Evolutionary conservation across 2,113 vertebrate species (phyloP).

Genomic region (Oreochromis tanganicae): DNA sequence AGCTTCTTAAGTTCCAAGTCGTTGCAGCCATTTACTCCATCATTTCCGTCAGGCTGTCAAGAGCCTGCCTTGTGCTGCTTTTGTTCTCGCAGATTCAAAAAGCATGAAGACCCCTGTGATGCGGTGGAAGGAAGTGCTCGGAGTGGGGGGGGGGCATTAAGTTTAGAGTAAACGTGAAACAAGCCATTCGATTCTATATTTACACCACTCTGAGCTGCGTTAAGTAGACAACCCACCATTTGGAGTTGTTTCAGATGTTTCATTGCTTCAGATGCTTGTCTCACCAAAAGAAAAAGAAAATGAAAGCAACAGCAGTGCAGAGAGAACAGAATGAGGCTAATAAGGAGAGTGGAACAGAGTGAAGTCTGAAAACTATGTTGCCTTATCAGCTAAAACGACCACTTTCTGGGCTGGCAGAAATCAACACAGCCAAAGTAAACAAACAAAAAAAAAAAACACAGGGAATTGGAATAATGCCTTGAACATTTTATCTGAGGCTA

Average conservation of each 20-base stretch:
- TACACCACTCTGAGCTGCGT: background rate
- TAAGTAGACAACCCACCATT: background rate
- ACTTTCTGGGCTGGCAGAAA: background rate
- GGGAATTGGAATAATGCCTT: slow-evolving; percentile 33
- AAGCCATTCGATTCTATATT: slow-evolving; percentile 5
- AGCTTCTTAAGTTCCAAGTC: background rate
- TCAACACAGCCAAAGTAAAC: slow-evolving; percentile 7
- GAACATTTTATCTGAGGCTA: slow-evolving; percentile 40
- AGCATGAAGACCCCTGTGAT: background rate
- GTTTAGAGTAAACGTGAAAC: background rate
- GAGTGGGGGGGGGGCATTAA: background rate
- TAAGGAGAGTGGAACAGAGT: background rate
- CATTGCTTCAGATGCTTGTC: background rate
- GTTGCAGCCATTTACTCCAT: slow-evolving; percentile 4
- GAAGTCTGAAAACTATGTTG: background rate
- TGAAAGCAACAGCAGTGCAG: background rate
- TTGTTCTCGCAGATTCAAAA: background rate
- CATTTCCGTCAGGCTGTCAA: background rate
- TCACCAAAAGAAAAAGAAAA: background rate
- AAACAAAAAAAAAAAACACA: background rate
- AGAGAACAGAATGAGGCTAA: background rate
- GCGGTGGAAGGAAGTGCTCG: background rate
- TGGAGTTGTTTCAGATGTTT: background rate
- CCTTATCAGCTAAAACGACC: background rate
- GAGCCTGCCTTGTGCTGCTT: background rate